A percentile compares a stretch with the other conserved stretches of the same genome.
These are phyloP conservation scores for Scaptomyza pallida DNA, from an alignment of 1,140 invertebrate genomes.

Conservation along the genomic window DNA sequence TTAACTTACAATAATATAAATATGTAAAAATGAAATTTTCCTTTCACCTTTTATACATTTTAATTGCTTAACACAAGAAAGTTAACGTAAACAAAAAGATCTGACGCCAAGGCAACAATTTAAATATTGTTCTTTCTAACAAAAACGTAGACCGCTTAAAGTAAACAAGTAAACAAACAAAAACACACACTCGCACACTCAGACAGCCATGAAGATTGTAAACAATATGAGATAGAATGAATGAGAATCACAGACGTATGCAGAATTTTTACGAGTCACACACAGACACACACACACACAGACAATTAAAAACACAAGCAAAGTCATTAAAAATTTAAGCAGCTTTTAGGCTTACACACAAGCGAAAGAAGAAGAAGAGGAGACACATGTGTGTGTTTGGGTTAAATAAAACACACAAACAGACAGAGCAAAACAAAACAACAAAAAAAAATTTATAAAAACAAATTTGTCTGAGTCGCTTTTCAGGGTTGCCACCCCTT, in stretches of 20 bases:
- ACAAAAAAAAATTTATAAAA: conserved; percentile 31
- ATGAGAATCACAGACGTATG: conserved; percentile 7
- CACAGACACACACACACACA: conserved; percentile 12
- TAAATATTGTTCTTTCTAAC: not conserved
- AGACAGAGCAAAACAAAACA: no score
- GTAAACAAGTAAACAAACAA: not conserved
- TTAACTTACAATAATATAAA: no score
- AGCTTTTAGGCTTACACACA: conserved; percentile 76
- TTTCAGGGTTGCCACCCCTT: conserved; percentile 34
- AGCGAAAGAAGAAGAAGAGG: conserved; percentile 24
- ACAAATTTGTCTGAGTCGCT: conserved; percentile 46
- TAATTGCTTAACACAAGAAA: not conserved
- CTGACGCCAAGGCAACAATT: not conserved
- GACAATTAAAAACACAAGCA: conserved; percentile 78
- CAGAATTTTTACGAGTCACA: conserved; percentile 25
- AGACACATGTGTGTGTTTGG: conserved; percentile 33
- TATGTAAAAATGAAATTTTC: no score
- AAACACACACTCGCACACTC: not conserved
- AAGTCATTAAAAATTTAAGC: conserved; percentile 81
- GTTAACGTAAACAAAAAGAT: not conserved
- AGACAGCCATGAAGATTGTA: no score
- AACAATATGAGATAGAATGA: not conserved
- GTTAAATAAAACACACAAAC: conserved; percentile 1
- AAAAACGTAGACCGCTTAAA: not conserved
- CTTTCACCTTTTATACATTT: no score